Evolutionary conservation across 1,140 invertebrate genomes (phyloP).

Genomic region (Rhagoletis pomonella): DNA sequence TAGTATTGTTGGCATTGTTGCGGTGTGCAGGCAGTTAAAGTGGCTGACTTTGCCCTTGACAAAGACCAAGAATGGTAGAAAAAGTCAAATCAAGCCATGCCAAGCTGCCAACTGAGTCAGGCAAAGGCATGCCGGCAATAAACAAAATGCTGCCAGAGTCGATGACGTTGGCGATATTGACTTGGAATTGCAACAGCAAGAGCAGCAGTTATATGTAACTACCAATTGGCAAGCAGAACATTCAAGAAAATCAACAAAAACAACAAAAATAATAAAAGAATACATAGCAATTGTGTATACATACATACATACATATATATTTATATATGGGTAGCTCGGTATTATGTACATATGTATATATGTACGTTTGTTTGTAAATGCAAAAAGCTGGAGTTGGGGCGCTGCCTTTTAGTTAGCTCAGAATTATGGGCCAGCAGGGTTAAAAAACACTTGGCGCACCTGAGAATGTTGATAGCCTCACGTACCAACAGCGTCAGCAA

Average conservation of each 20-base stretch:
- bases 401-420: slow-evolving; percentile 42
- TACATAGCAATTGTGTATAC: not conserved
- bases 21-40: slow-evolving; percentile 25
- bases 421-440: slow-evolving; percentile 46
- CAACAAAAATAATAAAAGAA: not conserved
- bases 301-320: not conserved
- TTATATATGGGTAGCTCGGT: too few species aligned
- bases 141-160: slow-evolving; percentile 42
- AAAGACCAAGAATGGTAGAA: slow-evolving; percentile 38
- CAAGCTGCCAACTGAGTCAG: not conserved
- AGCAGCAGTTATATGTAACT: not conserved
- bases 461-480: slow-evolving; percentile 58
- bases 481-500: slow-evolving; percentile 44
- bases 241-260: not conserved
- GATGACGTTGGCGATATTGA: slow-evolving; percentile 49
- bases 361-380: slow-evolving; percentile 1
- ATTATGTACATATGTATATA: not conserved
- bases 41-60: slow-evolving; percentile 45
- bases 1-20: slow-evolving; percentile 16
- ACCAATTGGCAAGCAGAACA: slow-evolving; percentile 5
- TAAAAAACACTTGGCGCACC: slow-evolving; percentile 58
- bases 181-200: slow-evolving; percentile 20
- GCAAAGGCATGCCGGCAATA: not conserved
- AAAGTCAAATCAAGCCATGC: slow-evolving; percentile 26
- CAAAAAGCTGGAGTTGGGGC: not conserved